phyloP scores from a whole-genome alignment of 2,113 vertebrate genomes.

The Lepidothrix coronata region DNA sequence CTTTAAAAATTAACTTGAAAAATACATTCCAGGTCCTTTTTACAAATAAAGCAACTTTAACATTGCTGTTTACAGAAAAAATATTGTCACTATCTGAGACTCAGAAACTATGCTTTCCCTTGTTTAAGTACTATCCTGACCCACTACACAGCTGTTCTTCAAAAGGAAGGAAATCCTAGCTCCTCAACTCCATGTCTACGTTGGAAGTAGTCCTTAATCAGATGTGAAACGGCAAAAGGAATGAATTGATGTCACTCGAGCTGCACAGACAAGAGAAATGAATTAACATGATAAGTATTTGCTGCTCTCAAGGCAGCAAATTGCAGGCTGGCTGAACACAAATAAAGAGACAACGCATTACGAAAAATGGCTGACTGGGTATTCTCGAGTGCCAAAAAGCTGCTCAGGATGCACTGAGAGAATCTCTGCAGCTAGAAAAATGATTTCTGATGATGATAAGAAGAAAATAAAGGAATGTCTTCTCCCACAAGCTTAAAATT shows the following conservation, averaged over 20 bases:
- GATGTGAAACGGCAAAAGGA: background rate
- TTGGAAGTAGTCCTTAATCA: constrained; percentile 3
- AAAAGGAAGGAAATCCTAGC: background rate
- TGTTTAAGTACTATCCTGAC: background rate
- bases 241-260: constrained; percentile 13
- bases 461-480: background rate
- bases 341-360: background rate
- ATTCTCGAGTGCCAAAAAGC: background rate
- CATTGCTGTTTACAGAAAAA: background rate
- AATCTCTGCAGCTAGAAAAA: constrained; percentile 14
- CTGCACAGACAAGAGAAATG: background rate
- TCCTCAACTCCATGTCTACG: background rate
- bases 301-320: constrained; percentile 17
- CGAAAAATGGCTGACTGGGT: constrained; percentile 6
- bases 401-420: background rate
- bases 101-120: background rate
- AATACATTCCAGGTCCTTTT: background rate
- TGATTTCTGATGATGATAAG: background rate
- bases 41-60: background rate
- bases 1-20: background rate
- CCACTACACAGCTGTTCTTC: background rate
- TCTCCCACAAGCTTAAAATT: background rate
- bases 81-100: background rate
- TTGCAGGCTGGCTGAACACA: constrained; percentile 4
- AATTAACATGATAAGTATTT: constrained; percentile 3